Base-by-base conservation (phyloP, 2,797 vertebrate species). In the Anguilla marmorata region DNA sequence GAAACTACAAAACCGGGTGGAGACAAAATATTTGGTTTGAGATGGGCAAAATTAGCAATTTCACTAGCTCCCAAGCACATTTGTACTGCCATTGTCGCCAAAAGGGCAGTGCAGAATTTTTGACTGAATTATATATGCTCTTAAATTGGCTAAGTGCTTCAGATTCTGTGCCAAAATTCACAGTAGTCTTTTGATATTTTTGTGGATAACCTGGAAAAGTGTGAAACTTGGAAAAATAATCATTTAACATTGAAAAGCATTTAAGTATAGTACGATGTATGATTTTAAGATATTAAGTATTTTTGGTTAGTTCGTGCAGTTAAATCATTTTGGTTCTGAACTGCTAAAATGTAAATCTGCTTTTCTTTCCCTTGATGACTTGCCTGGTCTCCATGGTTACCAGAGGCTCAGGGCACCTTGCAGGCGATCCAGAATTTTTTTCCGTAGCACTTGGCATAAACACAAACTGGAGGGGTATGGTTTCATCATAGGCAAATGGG, bases 301-400 rank as follows among this genome's bases (percentile, higher is more conserved):
- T 27, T 69, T n/a, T 9, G 24, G n/a, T 69, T 27, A 27, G n/a
- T 69, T 69, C 27, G 24, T 9, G n/a, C 63, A 27, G n/a, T 69
- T n/a, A n/a, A 24, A 69, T n/a, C 63, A n/a, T 69, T 69, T 69
- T 69, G 24, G n/a, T 69, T 24, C 63, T 0, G 63, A 27, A n/a
- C 63, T n/a, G n/a, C n/a, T 69, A 69, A 69, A 69, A 69, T 69
- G 63, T n/a, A 69, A 69, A 69, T 69, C 63, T 69, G 63, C 24
- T n/a, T 69, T 69, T 69, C 63, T 69, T 69, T 27, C n/a, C 63
- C 63, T 69, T 69, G n/a, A 69, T 69, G 63, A 69, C 63, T 69
- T 69, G 5, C 63, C 24, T 84, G 21, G 45, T 84, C 82, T 52
- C 82, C 82, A 84, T 84, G 82, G 82, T 84, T 84, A 84, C 82